phyloP scores from a whole-genome alignment of 2,797 vertebrate genomes.

The Pangasius djambal region DNA sequence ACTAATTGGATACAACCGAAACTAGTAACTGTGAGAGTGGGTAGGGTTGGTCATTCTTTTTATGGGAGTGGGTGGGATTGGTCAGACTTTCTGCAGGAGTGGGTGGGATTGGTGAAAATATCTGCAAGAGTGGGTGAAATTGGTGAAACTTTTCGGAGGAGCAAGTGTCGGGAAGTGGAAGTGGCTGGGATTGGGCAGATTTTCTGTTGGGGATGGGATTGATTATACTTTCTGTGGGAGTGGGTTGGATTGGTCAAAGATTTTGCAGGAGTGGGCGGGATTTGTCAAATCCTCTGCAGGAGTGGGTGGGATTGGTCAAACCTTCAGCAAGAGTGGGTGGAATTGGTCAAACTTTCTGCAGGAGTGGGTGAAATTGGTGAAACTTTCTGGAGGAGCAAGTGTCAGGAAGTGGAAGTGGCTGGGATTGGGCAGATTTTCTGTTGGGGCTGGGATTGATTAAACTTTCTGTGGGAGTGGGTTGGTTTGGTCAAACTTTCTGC shows the following conservation, averaged over 20 bases:
- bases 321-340: no score
- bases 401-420: neutral
- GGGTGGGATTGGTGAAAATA: neutral
- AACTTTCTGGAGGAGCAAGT: neutral
- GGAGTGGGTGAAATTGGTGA: neutral
- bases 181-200: neutral
- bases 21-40: neutral
- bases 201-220: neutral
- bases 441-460: no score
- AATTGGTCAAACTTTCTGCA: no score
- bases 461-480: neutral
- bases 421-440: neutral
- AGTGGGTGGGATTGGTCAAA: neutral
- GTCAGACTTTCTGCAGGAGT: neutral
- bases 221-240: neutral
- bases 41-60: neutral
- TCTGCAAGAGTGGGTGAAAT: neutral
- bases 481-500: neutral
- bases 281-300: neutral
- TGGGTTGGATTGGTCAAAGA: neutral
- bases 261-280: neutral
- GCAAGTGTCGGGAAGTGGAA: no score
- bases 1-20: neutral
- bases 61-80: neutral
- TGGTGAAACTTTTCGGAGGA: neutral